Percentiles rank a stretch among this genome's conserved stretches.
These are phyloP conservation scores for Ommatoiulus sabulosus DNA, from an alignment of 2,888 invertebrate genomes.

Conservation along the genomic window DNA sequence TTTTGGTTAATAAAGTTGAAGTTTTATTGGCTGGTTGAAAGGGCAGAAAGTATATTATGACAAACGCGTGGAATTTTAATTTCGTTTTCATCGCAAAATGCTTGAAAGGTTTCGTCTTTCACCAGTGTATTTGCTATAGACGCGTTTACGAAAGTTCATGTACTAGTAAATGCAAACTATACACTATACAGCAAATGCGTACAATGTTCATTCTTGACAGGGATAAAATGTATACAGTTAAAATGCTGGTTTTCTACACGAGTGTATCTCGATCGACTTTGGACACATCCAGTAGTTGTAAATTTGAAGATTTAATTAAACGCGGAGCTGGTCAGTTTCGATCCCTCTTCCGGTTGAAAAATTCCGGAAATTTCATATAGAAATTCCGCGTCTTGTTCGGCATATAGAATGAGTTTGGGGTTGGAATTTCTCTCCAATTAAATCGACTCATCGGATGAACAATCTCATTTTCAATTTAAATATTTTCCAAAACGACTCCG, in stretches of 20 bases:
- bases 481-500: neutral
- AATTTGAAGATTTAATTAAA: neutral
- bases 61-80: too few relatives aligned
- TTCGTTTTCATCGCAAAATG: too few relatives aligned
- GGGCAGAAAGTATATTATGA: too few relatives aligned
- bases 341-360: neutral
- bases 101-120: too few relatives aligned
- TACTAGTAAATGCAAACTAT: neutral
- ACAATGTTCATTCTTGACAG: too few relatives aligned
- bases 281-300: neutral
- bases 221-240: too few relatives aligned
- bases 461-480: constrained; percentile 2
- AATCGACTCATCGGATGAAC: neutral
- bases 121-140: too few relatives aligned
- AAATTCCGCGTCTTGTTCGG: neutral
- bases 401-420: neutral
- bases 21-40: neutral
- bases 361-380: constrained; percentile 9
- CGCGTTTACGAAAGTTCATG: neutral
- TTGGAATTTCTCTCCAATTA: constrained; percentile 14
- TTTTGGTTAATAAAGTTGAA: neutral
- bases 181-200: too few relatives aligned
- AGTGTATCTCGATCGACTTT: neutral
- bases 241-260: too few relatives aligned
- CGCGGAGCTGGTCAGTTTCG: neutral